Percentiles rank a stretch among this genome's conserved stretches.
phyloP scores from a whole-genome alignment of 1,140 invertebrate genomes.

The Neodiprion pinetum region DNA sequence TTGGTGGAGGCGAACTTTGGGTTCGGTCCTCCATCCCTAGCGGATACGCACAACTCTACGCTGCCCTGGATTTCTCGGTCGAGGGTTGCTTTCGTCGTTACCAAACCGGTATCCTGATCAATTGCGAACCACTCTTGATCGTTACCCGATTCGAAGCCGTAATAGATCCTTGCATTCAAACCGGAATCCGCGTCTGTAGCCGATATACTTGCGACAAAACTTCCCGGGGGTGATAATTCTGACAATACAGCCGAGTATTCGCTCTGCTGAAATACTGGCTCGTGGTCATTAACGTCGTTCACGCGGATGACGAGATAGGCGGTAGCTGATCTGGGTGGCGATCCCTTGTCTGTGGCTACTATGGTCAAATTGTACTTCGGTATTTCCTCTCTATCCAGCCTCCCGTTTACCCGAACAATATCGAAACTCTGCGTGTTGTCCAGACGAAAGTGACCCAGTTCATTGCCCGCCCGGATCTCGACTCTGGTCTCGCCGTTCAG shows the following conservation, averaged over 20 bases:
- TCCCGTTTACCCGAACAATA: conserved; percentile 89
- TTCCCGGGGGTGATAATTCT: conserved; percentile 85
- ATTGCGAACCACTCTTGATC: conserved; percentile 88
- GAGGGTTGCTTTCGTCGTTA: conserved; percentile 82
- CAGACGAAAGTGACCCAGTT: conserved; percentile 86
- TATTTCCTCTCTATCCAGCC: conserved; percentile 91
- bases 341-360: conserved; percentile 87
- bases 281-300: conserved; percentile 95
- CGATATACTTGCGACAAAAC: conserved; percentile 86
- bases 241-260: conserved; percentile 89
- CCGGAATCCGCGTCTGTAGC: conserved; percentile 92
- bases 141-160: conserved; percentile 87
- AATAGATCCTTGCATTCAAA: conserved; percentile 87
- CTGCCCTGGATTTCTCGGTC: conserved; percentile 88
- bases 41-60: conserved; percentile 83
- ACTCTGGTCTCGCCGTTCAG: conserved; percentile 87
- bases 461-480: conserved; percentile 87
- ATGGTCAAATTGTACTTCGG: conserved; percentile 92
- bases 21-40: conserved; percentile 87
- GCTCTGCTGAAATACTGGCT: conserved; percentile 92
- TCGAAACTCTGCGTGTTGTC: conserved; percentile 86
- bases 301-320: conserved; percentile 90
- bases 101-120: conserved; percentile 80
- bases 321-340: conserved; percentile 81
- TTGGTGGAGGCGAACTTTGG: conserved; percentile 89